A percentile compares a stretch with the other conserved stretches of the same genome.
Conservation (phyloP, 2,888 invertebrate genomes). For the Caenorhabditis imperialis region DNA sequence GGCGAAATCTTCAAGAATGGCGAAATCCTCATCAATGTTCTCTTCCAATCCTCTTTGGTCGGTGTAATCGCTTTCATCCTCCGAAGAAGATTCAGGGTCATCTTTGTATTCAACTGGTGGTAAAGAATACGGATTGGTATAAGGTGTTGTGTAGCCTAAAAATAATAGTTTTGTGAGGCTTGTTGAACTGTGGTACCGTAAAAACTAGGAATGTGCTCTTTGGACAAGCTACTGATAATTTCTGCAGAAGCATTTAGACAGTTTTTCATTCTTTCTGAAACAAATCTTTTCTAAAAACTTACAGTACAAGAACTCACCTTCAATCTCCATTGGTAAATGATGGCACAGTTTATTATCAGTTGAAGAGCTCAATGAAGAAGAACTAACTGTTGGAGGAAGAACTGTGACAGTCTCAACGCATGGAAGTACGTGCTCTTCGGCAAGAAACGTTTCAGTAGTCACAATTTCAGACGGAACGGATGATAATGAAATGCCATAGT, state of each 20-base stretch:
- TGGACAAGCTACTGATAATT: no score
- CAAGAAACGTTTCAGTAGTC: slow-evolving; percentile 20
- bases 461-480: slow-evolving; percentile 10
- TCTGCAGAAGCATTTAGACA: no score
- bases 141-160: no score
- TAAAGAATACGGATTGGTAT: no score
- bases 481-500: slow-evolving; percentile 35
- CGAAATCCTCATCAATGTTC: slow-evolving; percentile 13
- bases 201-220: no score
- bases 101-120: neutral
- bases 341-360: slow-evolving; percentile 7
- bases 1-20: slow-evolving; percentile 26
- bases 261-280: no score
- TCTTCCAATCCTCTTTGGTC: slow-evolving; percentile 12
- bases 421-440: slow-evolving; percentile 23
- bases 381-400: slow-evolving; percentile 2
- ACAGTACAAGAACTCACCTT: slow-evolving; percentile 9
- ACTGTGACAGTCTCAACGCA: slow-evolving; percentile 7
- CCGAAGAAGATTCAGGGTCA: slow-evolving; percentile 1
- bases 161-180: no score
- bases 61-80: slow-evolving; percentile 4
- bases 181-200: no score
- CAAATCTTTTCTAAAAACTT: neutral
- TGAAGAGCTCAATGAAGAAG: no score
- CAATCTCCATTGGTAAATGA: slow-evolving; percentile 6